phyloP scores from a whole-genome alignment of 64 coral and sea anemone genomes.

The Actinia tenebrosa region DNA sequence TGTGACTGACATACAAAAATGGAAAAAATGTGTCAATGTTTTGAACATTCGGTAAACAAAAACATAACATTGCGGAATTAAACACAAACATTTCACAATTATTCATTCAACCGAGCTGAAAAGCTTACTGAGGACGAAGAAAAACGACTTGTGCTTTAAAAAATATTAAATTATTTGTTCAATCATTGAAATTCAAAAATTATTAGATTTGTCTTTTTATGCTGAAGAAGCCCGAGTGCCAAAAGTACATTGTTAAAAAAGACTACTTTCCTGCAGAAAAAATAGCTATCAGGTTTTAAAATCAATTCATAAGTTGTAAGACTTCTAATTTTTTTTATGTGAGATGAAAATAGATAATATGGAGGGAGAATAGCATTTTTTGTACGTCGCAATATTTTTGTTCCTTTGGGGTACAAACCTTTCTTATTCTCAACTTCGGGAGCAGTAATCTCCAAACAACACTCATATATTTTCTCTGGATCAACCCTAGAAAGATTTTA shows the following conservation, averaged over 20 bases:
- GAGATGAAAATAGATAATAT: not conserved
- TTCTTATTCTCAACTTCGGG: constrained; percentile 35
- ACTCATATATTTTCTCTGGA: constrained; percentile 72
- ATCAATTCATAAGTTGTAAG: not conserved
- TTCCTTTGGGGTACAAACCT: constrained; percentile 14
- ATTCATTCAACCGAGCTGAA: not conserved
- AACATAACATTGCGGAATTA: not conserved
- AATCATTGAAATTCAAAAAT: not conserved
- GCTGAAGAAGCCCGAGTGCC: not conserved
- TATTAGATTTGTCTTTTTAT: not conserved
- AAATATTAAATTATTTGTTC: not conserved
- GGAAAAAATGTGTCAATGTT: not conserved
- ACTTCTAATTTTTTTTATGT: not conserved
- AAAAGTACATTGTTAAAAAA: not conserved
- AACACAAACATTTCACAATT: constrained; percentile 8
- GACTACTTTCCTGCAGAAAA: not conserved
- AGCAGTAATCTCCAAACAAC: constrained; percentile 79
- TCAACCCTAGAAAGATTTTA: constrained; percentile 33
- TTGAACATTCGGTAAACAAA: not conserved
- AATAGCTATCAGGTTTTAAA: not conserved
- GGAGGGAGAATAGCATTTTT: not conserved
- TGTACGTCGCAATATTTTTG: not conserved
- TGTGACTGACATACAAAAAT: not conserved
- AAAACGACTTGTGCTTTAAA: not conserved
- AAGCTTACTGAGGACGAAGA: not conserved